Percentiles rank a stretch among this genome's conserved stretches.
Conservation (phyloP, 2,113 vertebrate genomes). For the Chelonoidis abingdonii region DNA sequence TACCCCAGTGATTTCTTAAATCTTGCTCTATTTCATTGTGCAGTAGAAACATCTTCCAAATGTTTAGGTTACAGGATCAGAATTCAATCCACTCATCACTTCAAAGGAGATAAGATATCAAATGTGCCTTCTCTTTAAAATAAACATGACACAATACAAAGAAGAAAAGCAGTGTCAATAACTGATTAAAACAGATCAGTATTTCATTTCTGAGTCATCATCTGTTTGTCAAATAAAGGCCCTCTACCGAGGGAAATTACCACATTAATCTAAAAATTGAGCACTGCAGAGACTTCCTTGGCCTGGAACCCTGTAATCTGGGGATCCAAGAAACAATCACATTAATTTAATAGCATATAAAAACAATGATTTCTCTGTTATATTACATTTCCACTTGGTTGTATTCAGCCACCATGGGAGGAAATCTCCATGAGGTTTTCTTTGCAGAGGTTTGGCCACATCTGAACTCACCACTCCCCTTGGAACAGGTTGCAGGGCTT, state of each 20-base stretch:
- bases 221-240: constrained; percentile 38
- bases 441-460: neutral
- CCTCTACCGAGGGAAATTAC: neutral
- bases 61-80: constrained; percentile 53
- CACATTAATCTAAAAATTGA: neutral
- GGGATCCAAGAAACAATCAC: neutral
- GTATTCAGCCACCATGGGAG: too few species aligned
- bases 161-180: constrained; percentile 54
- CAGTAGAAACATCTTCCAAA: constrained; percentile 58
- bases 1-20: constrained; percentile 49
- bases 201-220: constrained; percentile 53
- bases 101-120: constrained; percentile 61
- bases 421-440: neutral
- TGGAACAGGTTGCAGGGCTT: neutral
- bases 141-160: constrained; percentile 25
- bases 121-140: constrained; percentile 24
- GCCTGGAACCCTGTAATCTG: neutral
- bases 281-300: neutral
- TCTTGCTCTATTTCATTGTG: constrained; percentile 32
- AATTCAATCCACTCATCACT: constrained; percentile 45
- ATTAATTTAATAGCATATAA: neutral
- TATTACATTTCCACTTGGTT: neutral
- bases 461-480: neutral
- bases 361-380: neutral
- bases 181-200: constrained; percentile 44